These are phyloP conservation scores for Bucco capensis DNA, from an alignment of 2,113 vertebrate genomes.

Conservation along the genomic window DNA sequence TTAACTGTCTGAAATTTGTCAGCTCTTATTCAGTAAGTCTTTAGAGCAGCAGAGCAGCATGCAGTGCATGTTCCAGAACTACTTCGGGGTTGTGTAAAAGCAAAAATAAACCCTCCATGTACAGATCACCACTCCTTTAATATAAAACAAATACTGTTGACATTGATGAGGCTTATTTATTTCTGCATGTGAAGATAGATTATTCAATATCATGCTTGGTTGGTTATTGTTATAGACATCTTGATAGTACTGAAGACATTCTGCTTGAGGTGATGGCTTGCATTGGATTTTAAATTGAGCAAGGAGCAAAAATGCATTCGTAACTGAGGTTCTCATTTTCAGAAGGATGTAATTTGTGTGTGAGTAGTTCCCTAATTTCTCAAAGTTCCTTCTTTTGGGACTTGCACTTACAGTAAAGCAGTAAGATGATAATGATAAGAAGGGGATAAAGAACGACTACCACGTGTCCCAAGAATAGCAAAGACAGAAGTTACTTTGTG, in stretches of 20 bases:
- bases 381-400: not conserved
- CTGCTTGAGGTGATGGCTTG: not conserved
- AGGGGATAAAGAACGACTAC: not conserved
- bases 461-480: not conserved
- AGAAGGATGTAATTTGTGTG: not conserved
- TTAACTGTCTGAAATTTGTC: not conserved
- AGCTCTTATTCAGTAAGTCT: not conserved
- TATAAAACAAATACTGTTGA: not conserved
- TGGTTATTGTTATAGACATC: not conserved
- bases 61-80: not conserved
- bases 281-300: not conserved
- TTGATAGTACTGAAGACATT: not conserved
- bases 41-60: not conserved
- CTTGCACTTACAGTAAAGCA: not conserved
- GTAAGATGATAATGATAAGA: not conserved
- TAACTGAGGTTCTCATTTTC: not conserved
- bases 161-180: not conserved
- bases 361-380: not conserved
- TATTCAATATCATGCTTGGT: fast-evolving
- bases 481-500: not conserved
- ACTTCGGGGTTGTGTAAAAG: not conserved
- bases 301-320: not conserved
- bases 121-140: not conserved
- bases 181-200: not conserved
- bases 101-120: not conserved